Evolutionary conservation across 2,113 vertebrate genomes (phyloP), one percentile per base, ranked within the genome.

Genomic region (Spea multiplicata): DNA sequence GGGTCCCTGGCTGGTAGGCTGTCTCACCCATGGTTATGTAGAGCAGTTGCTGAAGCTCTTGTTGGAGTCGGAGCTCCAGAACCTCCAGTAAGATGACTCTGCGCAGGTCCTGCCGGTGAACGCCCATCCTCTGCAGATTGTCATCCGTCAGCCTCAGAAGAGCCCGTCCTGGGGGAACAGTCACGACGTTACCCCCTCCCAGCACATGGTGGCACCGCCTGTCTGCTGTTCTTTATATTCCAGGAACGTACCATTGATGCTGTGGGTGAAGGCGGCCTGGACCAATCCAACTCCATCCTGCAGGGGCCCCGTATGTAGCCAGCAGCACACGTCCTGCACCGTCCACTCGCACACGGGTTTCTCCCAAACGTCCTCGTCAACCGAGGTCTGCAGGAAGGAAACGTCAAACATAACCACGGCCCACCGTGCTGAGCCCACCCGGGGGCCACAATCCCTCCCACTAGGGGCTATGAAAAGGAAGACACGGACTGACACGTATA

Each of bases 11-110:
- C 30, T 30, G 30, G 30, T 30, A 30, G 30, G 30, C 2, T 30
- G 6, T 52, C 44, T 74, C 48, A 65, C 75, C 65, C 5, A 73
- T 80, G 8, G 69, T 69, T 3, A 92, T 89, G 79, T 89, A 86
- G n/a, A 72, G 80, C 74, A 93, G 86, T 64, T 91, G 86, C 71
- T 75, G 81, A 81, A 91, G 82, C 83, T 92, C 90, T 52, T 92
- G 88, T 48, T 88, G 88, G 45, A 93, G 83, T 83, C 82, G 81
- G 76, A 93, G 88, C 52, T 87, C 82, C 16, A 92, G 87, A 13
- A 93, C 66, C 17, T 87, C 86, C 57, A 86, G 88, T 76, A 91
- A 64, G 14, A 93, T 84, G 30, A 87, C 83, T 80, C 85, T 45
- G 0, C 81, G 83, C 74, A 89, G 85, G 46, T 84, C 82, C 83